A percentile compares a stretch with the other conserved stretches of the same genome.
Evolutionary conservation across 2,797 vertebrate species (phyloP).

Genomic region (Spinibarbus caldwelli): DNA sequence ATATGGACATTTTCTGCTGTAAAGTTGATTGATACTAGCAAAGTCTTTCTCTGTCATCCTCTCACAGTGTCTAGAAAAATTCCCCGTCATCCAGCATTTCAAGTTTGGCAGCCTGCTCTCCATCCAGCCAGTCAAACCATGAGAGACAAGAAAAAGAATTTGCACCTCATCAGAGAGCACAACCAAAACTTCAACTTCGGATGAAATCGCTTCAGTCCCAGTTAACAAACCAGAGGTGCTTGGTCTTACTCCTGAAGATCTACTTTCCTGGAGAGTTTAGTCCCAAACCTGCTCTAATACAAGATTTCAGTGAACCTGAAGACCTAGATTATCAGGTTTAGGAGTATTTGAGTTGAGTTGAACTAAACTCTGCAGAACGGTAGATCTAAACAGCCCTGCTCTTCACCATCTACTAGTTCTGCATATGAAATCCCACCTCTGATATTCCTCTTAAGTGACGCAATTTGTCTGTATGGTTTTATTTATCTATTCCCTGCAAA

Average conservation of each 20-base stretch:
- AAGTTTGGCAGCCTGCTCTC: slow-evolving; percentile 97
- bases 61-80: slow-evolving; percentile 96
- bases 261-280: slow-evolving; percentile 11
- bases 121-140: slow-evolving; percentile 89
- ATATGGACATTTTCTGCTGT: background rate
- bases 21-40: background rate
- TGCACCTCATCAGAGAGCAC: slow-evolving; percentile 42
- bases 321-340: background rate
- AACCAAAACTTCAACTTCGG: slow-evolving; percentile 34
- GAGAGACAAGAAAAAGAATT: slow-evolving; percentile 64
- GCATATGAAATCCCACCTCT: slow-evolving; percentile 27
- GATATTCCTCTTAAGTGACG: slow-evolving; percentile 20
- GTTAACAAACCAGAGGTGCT: slow-evolving; percentile 22
- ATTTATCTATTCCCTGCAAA: slow-evolving; percentile 17
- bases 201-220: slow-evolving; percentile 24
- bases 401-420: slow-evolving; percentile 35
- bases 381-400: background rate
- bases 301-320: background rate
- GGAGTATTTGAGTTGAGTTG: slow-evolving; percentile 2
- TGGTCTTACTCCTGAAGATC: slow-evolving; percentile 13
- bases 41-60: background rate
- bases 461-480: slow-evolving; percentile 30
- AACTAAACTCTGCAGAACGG: slow-evolving; percentile 1
- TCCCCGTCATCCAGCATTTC: slow-evolving; percentile 99
- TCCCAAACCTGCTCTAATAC: slow-evolving; percentile 2